phyloP scores from a whole-genome alignment of 2,797 vertebrate genomes.

The Aulostomus chinensis region DNA sequence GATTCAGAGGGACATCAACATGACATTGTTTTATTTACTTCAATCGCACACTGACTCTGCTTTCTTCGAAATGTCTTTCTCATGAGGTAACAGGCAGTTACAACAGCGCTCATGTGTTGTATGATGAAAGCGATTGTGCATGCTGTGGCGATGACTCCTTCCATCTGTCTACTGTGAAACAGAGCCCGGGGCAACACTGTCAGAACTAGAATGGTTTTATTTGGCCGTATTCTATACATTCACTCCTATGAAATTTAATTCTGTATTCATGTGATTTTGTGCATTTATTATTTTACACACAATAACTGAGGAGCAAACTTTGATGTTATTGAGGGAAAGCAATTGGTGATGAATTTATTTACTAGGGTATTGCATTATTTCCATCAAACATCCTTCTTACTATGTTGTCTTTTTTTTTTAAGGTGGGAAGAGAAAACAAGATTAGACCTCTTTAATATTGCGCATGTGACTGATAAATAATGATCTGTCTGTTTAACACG shows the following conservation, averaged over 20 bases:
- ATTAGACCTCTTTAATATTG: constrained; percentile 19
- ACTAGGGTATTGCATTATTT: no score
- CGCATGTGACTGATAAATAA: constrained; percentile 34
- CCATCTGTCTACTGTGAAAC: constrained; percentile 72
- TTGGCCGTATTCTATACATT: constrained; percentile 57
- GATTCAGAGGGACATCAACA: no score
- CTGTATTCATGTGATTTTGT: constrained; percentile 21
- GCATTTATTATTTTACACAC: constrained; percentile 8
- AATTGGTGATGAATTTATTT: no score
- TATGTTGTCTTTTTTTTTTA: no score
- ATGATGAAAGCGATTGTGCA: constrained; percentile 67
- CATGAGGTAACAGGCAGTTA: constrained; percentile 56
- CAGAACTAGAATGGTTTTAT: constrained; percentile 46
- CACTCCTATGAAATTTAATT: constrained; percentile 20
- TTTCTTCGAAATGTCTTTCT: constrained; percentile 41
- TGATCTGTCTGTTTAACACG: constrained; percentile 49
- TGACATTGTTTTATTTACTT: no score
- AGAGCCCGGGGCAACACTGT: constrained; percentile 62
- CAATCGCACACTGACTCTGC: constrained; percentile 27
- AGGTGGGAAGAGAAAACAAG: neutral
- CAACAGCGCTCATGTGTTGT: constrained; percentile 58
- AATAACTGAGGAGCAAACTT: no score
- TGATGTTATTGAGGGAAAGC: neutral
- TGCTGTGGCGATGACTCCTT: constrained; percentile 62
- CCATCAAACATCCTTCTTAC: no score